These are phyloP conservation scores for Drosophila asahinai DNA, from an alignment of 1,140 invertebrate genomes.

Conservation along the genomic window DNA sequence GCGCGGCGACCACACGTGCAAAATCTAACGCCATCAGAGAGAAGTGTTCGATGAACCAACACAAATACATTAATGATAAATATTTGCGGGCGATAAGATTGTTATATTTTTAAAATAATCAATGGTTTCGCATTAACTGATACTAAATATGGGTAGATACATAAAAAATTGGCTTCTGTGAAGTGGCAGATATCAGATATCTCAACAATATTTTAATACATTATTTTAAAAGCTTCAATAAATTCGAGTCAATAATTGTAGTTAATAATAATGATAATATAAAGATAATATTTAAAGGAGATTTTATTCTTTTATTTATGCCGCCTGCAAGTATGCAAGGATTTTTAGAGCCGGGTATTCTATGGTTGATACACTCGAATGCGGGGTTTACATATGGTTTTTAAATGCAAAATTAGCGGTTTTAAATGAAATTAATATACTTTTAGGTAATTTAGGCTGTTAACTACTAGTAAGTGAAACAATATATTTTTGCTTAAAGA, in stretches of 20 bases:
- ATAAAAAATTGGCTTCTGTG: neutral
- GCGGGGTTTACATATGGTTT: no score
- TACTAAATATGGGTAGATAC: constrained; percentile 1
- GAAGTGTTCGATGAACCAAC: constrained; percentile 17
- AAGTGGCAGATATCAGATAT: neutral
- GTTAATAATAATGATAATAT: no score
- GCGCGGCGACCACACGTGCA: constrained; percentile 28
- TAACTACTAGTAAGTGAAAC: no score
- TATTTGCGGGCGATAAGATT: constrained; percentile 47
- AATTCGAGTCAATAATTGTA: neutral
- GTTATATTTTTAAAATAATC: constrained; percentile 57
- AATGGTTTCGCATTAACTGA: constrained; percentile 42
- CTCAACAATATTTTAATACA: neutral
- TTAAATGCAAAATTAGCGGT: no score
- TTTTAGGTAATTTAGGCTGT: no score
- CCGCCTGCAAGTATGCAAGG: neutral
- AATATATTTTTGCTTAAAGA: no score
- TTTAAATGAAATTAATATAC: no score
- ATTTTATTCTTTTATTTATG: neutral
- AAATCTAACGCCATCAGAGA: constrained; percentile 15
- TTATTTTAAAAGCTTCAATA: neutral
- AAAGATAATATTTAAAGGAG: neutral
- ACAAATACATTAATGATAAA: constrained; percentile 32
- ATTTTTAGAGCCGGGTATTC: neutral
- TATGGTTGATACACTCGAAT: no score